phyloP scores from a whole-genome alignment of 2,888 invertebrate species.

The Timema podura region DNA sequence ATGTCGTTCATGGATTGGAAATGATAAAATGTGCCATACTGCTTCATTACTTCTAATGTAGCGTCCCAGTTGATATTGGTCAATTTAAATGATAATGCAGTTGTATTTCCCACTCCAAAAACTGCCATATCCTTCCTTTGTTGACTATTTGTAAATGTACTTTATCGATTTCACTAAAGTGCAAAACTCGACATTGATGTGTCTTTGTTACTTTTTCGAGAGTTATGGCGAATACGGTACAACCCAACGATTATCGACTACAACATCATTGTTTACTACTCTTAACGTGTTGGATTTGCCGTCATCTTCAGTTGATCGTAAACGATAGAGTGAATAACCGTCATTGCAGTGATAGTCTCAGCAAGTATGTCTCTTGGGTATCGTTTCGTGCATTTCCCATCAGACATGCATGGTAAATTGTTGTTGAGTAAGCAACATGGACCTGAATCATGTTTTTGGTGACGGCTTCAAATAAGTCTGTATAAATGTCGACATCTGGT shows the following conservation, averaged over 20 bases:
- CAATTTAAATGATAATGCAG: slow-evolving; percentile 36
- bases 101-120: slow-evolving; percentile 28
- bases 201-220: slow-evolving; percentile 5
- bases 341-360: too few species aligned
- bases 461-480: slow-evolving; percentile 16
- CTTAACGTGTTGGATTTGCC: too few species aligned
- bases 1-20: slow-evolving; percentile 38
- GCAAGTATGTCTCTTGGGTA: neutral
- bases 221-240: slow-evolving; percentile 13
- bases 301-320: too few species aligned
- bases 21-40: slow-evolving; percentile 38
- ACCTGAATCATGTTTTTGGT: slow-evolving; percentile 18
- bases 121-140: slow-evolving; percentile 36
- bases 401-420: slow-evolving; percentile 12
- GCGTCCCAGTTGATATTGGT: slow-evolving; percentile 38
- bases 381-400: slow-evolving; percentile 16
- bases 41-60: slow-evolving; percentile 36
- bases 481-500: slow-evolving; percentile 10
- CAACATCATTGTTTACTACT: too few species aligned
- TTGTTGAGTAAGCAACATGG: slow-evolving; percentile 11
- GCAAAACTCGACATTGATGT: slow-evolving; percentile 11
- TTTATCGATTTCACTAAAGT: slow-evolving; percentile 10
- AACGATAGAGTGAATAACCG: too few species aligned
- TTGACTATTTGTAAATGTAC: slow-evolving; percentile 24
- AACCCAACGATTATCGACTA: too few species aligned